Evolutionary conservation across 1,140 invertebrate genomes (phyloP), one percentile per base, ranked within the genome.

Genomic region (Manduca sexta): DNA sequence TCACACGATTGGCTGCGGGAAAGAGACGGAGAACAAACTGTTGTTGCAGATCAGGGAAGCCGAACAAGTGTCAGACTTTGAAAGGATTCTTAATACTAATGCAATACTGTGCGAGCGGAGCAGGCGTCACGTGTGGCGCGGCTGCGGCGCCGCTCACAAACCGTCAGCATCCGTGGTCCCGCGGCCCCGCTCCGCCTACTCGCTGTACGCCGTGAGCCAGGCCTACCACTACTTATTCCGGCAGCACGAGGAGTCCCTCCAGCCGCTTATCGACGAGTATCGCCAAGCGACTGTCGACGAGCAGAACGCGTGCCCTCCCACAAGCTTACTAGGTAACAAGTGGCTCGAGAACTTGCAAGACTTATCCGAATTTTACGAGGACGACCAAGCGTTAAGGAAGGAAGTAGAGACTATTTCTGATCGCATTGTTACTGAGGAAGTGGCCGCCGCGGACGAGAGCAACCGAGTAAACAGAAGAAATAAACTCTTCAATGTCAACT

Each of bases 1-100:
- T 61, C 57, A 81, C 47, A 67, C 71, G 37, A 57, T 64, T 44
- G 56, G 72, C 55, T 54, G 64, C 56, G 71, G 67, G 47, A 77
- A 71, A 66, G 82, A 79, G 77, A 84, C 84, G 54, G 75, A 84
- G 67, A 87, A 86, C 72, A 81, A 71, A 61, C 66, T 86, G 64
- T 68, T 87, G 60, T 52, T 82, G 64, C 78, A 85, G 76, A 87
- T 87, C 73, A 80, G 80, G 53, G 86, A 86, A 86, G 86, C 86
- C 84, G 69, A 82, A 34, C 74, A 84, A 86, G 83, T 86, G 75
- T 67, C 77, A 13, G 86, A 87, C 83, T 87, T 87, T 86, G 79
- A 87, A 84, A 85, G 86, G 84, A 87, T 87, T 86, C 86, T 87
- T 74, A 77, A 77, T 73, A 78, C 78, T 81, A 85, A 86, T 85